Conservation (phyloP, 2,797 vertebrate genomes). For the Eidolon dupreanum region DNA sequence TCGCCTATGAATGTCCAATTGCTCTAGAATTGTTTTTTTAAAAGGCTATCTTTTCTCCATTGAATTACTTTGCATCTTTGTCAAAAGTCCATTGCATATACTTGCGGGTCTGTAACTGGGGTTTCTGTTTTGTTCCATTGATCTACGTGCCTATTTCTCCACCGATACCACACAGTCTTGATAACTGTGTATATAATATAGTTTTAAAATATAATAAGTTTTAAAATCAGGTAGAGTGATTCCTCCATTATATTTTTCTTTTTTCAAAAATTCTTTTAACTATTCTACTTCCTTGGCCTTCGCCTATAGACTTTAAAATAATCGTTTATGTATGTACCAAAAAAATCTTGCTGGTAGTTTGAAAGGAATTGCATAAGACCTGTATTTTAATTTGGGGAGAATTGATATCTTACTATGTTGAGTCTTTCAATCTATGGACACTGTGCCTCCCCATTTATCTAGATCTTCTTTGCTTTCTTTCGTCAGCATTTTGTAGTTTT, state of each 20-base stretch:
- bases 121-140: not conserved
- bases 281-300: not conserved
- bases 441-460: not conserved
- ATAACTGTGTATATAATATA: not conserved
- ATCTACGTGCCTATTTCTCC: not conserved
- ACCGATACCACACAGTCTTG: not conserved
- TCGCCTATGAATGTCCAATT: not conserved
- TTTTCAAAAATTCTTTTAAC: not conserved
- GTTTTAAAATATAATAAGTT: not conserved
- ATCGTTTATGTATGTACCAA: not conserved
- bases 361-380: not conserved
- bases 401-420: not conserved
- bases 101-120: not conserved
- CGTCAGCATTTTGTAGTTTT: slow-evolving; percentile 3
- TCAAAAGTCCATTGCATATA: not conserved
- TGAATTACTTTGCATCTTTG: not conserved
- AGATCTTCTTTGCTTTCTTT: slow-evolving; percentile 5
- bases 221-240: not conserved
- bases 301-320: not conserved
- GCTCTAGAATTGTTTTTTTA: not conserved
- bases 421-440: not conserved
- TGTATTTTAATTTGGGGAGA: slow-evolving; percentile 25
- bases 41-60: not conserved
- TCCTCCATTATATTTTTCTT: not conserved
- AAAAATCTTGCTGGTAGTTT: not conserved